These are phyloP conservation scores for Pasiphila rectangulata DNA, from an alignment of 2,888 invertebrate species.

Conservation along the genomic window DNA sequence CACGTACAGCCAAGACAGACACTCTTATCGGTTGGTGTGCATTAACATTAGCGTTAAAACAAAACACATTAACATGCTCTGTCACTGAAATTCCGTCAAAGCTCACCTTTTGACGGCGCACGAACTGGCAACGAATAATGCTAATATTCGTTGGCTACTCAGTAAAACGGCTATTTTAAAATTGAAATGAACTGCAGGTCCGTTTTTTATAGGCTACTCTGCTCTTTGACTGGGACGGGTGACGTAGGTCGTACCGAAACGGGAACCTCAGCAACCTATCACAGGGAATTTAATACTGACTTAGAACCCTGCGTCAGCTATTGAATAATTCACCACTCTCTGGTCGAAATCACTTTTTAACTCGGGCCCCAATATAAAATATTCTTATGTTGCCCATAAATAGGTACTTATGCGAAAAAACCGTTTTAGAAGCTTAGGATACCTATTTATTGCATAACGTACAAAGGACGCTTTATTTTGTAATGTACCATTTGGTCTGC, in stretches of 20 bases:
- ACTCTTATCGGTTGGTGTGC: too few species aligned
- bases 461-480: too few species aligned
- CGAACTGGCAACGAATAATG: conserved; percentile 6
- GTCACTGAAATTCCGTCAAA: background rate
- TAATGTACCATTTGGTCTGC: too few species aligned
- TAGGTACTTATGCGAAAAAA: conserved; percentile 6
- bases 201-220: conserved; percentile 7
- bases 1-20: too few species aligned
- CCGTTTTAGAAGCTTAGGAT: background rate
- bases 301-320: conserved; percentile 31
- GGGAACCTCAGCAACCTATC: conserved; percentile 31
- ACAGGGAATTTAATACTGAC: conserved; percentile 30
- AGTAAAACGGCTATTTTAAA: conserved; percentile 9
- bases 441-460: too few species aligned
- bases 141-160: background rate
- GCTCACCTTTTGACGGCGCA: background rate
- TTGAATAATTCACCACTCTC: conserved; percentile 46
- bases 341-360: conserved; percentile 40
- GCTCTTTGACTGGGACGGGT: conserved; percentile 20
- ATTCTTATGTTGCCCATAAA: conserved; percentile 11
- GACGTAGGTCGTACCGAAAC: conserved; percentile 36
- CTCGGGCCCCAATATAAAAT: conserved; percentile 4
- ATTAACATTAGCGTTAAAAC: too few species aligned
- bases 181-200: conserved; percentile 14
- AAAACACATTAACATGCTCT: background rate